These are phyloP conservation scores for Epirrhoe alternata DNA, from an alignment of 2,888 invertebrate genomes.

Conservation along the genomic window DNA sequence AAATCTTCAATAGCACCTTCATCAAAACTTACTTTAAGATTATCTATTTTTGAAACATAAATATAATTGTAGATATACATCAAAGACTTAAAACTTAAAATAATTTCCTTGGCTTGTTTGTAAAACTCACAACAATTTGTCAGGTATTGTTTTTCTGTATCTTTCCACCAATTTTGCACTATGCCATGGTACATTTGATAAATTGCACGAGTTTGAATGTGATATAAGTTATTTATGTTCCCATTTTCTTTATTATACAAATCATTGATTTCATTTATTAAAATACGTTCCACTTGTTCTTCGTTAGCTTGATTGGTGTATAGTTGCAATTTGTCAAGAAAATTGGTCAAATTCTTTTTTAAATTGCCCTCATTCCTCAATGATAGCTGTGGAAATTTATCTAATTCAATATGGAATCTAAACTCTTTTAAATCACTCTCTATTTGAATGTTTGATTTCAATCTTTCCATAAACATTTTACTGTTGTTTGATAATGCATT, in stretches of 20 bases:
- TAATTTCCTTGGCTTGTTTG: slow-evolving; percentile 22
- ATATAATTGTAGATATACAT: background rate
- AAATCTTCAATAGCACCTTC: slow-evolving; percentile 4
- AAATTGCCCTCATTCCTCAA: background rate
- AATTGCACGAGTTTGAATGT: slow-evolving; percentile 40
- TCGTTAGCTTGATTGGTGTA: slow-evolving; percentile 48
- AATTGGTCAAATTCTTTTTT: slow-evolving; percentile 8
- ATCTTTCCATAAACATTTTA: background rate
- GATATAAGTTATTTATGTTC: background rate
- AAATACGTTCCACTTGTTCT: slow-evolving; percentile 41
- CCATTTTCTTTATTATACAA: background rate
- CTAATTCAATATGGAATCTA: slow-evolving; percentile 14
- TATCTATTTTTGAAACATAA: slow-evolving; percentile 13
- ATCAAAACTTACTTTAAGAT: slow-evolving; percentile 5
- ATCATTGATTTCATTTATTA: slow-evolving; percentile 40
- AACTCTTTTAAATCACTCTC: background rate
- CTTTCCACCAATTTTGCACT: slow-evolving; percentile 48
- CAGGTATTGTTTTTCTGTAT: slow-evolving; percentile 29
- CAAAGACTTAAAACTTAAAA: slow-evolving; percentile 24
- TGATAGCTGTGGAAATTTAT: slow-evolving; percentile 23
- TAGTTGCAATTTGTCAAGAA: slow-evolving; percentile 36
- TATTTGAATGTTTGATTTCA: background rate
- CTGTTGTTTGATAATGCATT: slow-evolving; percentile 5
- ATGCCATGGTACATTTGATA: slow-evolving; percentile 44
- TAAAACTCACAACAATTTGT: slow-evolving; percentile 36